Evolutionary conservation across 2,888 invertebrate genomes (phyloP), one percentile per base, ranked within the genome.

Genomic region (Zootermopsis nevadensis): DNA sequence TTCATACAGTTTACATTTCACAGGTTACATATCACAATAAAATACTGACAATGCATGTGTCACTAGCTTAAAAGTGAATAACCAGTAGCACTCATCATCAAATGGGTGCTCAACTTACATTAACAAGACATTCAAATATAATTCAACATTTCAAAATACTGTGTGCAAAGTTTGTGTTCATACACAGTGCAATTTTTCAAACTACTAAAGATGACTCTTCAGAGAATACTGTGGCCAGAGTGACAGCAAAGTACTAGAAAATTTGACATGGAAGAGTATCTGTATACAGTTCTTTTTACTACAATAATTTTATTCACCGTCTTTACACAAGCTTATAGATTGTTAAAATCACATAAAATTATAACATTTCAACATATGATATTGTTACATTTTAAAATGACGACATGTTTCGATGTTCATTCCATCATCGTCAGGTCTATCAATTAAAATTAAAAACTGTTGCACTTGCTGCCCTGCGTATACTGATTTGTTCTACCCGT

Each of bases 1-100:
- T 69, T 33, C 33, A 69, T 30, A 69, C 69, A 15, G 33, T 69
- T 30, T 69, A 67, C 67, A 67, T 31, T 67, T n/a, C 30, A 77
- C 53, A 48, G 77, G 77, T 77, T 74, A 81, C 81, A 81, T 84
- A 84, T 84, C 84, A 84, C 82, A 83, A 83, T 84, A 74, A 79
- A 82, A 82, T 84, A 84, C 84, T 84, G 82, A 80, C 80, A 83
- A 30, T 66, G 66, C 42, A 31, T 81, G 53, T 53, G 81, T 81
- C 38, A 81, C 81, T 72, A 77, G 77, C 31, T 77, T 77, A 55
- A 3, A 60, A 60, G 60, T 60, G 60, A 60, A 60, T 60, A 60
- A 60, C 60, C 60, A 60, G 60, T 27, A 60, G 53, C 53, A 77
- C 77, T 77, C 27, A 33, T 33, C 33, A 69, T 33, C 19, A 69